phyloP scores from a whole-genome alignment of 2,113 vertebrate species.

The Chamaetylas fuelleborni region DNA sequence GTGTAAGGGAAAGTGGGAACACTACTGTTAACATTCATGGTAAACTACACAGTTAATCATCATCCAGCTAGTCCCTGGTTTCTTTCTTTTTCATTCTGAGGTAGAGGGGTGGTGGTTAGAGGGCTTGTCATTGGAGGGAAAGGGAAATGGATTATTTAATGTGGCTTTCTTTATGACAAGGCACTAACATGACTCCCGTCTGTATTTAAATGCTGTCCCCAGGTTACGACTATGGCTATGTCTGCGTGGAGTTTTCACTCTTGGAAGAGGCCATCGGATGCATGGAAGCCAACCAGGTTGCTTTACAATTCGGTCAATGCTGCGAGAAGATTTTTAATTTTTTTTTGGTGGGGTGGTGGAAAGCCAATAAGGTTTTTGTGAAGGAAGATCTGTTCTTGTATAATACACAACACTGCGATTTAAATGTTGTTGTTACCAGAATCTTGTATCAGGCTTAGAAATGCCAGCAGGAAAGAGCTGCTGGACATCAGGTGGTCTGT shows the following conservation, averaged over 20 bases:
- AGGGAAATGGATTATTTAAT: conserved; percentile 73
- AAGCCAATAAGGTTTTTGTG: conserved; percentile 52
- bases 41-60: conserved; percentile 47
- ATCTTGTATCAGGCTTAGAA: conserved; percentile 37
- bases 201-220: conserved; percentile 99
- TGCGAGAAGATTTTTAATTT: conserved; percentile 81
- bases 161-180: conserved; percentile 77
- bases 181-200: conserved; percentile 99
- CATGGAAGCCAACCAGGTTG: conserved; percentile 99
- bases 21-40: conserved; percentile 14
- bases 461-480: conserved; percentile 16
- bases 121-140: conserved; percentile 72
- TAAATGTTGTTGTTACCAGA: conserved; percentile 53
- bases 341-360: conserved; percentile 80
- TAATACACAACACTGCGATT: not conserved
- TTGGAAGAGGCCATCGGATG: conserved; percentile 99
- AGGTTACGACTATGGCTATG: conserved; percentile 99
- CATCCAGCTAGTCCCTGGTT: conserved; percentile 33
- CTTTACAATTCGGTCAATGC: conserved; percentile 96
- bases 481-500: not conserved
- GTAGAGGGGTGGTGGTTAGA: conserved; percentile 53
- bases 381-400: conserved; percentile 64
- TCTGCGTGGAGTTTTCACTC: conserved; percentile 99
- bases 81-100: conserved; percentile 44
- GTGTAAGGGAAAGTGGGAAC: conserved; percentile 36